These are phyloP conservation scores for Zoanthus gigantus DNA, from an alignment of 92 coral and sea anemone genomes.

Conservation along the genomic window DNA sequence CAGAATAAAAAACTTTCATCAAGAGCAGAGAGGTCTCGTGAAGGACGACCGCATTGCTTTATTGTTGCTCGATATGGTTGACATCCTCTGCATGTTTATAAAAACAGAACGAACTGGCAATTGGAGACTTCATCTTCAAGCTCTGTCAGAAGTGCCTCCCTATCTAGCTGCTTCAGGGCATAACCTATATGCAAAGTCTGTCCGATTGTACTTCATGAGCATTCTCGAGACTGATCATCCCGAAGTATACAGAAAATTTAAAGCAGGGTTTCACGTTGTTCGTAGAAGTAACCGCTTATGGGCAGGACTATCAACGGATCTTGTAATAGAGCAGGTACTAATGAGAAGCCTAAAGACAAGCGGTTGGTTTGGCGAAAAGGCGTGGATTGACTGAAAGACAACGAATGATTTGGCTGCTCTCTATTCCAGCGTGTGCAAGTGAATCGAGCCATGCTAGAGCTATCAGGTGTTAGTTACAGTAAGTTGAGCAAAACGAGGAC, in stretches of 20 bases:
- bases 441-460: not conserved
- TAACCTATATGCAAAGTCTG: slow-evolving; percentile 37
- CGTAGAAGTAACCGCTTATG: not conserved
- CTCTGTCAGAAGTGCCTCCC: slow-evolving; percentile 43
- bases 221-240: not conserved
- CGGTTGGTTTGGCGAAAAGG: not conserved
- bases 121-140: slow-evolving; percentile 55
- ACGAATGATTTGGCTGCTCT: not conserved
- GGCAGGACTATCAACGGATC: not conserved
- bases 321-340: not conserved
- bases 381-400: slow-evolving; percentile 1
- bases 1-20: slow-evolving; percentile 17
- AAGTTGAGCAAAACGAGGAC: slow-evolving; percentile 64
- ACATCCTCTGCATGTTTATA: slow-evolving; percentile 39
- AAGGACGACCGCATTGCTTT: slow-evolving; percentile 25
- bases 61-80: slow-evolving; percentile 12
- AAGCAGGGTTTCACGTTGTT: not conserved
- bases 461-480: slow-evolving; percentile 54
- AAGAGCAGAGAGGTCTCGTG: slow-evolving; percentile 11
- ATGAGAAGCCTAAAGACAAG: too few species aligned
- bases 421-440: not conserved
- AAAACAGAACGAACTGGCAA: slow-evolving; percentile 48
- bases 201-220: slow-evolving; percentile 17
- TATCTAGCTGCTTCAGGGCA: slow-evolving; percentile 64
- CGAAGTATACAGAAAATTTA: not conserved